Evolutionary conservation across 2,888 invertebrate species (phyloP).

Genomic region (Amphipyra berbera): DNA sequence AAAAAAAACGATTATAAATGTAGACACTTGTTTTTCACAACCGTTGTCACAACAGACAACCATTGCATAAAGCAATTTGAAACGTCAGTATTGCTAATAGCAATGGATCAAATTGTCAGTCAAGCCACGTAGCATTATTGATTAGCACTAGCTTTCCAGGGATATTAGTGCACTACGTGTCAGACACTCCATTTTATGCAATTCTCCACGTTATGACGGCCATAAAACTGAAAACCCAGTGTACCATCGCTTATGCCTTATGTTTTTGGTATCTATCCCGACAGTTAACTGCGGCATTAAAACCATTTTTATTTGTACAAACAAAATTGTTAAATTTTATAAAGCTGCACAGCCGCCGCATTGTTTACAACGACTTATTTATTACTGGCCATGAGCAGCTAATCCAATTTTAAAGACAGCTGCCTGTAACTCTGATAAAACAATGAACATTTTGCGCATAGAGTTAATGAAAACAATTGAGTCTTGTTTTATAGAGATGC

Average conservation of each 20-base stretch:
- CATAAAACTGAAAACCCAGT: constrained; percentile 41
- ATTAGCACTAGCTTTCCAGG: constrained; percentile 33
- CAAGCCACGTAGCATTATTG: constrained; percentile 31
- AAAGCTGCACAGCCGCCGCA: constrained; percentile 45
- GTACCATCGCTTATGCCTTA: constrained; percentile 29
- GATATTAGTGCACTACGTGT: constrained; percentile 26
- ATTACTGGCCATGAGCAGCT: constrained; percentile 67
- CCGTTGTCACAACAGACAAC: too few species aligned
- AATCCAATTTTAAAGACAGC: constrained; percentile 71
- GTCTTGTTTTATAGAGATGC: constrained; percentile 20
- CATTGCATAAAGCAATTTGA: constrained; percentile 9
- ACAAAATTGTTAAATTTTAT: constrained; percentile 49
- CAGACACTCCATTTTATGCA: constrained; percentile 38
- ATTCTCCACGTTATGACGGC: constrained; percentile 32
- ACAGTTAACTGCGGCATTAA: constrained; percentile 44
- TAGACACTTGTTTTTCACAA: too few species aligned
- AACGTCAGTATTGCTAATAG: constrained; percentile 9
- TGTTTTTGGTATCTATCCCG: constrained; percentile 26
- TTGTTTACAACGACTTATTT: constrained; percentile 64
- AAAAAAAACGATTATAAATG: too few species aligned
- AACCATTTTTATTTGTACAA: constrained; percentile 44
- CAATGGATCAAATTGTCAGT: constrained; percentile 4
- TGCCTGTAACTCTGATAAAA: constrained; percentile 52
- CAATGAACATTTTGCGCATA: constrained; percentile 41
- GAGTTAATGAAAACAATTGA: constrained; percentile 22